Evolutionary conservation across 2,888 invertebrate species (phyloP), one percentile per base, ranked within the genome.

Genomic region (Hoplodrina ambigua): DNA sequence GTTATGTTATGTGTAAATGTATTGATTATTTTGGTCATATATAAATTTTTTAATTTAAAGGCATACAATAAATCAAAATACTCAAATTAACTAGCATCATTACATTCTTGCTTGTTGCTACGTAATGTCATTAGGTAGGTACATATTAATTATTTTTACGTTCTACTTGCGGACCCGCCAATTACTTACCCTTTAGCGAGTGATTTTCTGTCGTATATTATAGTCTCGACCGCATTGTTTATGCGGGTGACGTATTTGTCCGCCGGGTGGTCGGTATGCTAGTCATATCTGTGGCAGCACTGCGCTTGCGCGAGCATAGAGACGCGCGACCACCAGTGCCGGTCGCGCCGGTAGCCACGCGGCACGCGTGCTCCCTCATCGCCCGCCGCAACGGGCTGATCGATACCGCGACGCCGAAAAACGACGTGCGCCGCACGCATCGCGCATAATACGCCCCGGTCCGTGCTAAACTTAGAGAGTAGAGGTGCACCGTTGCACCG

Each of bases 321-420:
- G 85, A 83, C 85, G 84, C 85, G 86, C 88, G 85, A 73, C 83
- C 84, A 86, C 88, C 94, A 94, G 95, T 96, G 94, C 92, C 93
- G 94, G 92, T 90, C 93, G 93, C 93, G 94, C 93, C 94, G 93
- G 94, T 93, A 89, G 87, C 91, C 94, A 93, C 94, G 93, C 91
- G 94, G 87, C 94, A 94, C 95, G 94, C 94, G 94, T 92, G 87
- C 85, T 87, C 83, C 66, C 84, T 86, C 86, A 81, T 82, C 85
- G 85, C 82, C 80, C 84, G 84, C 81, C 85, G 76, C 72, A 74
- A 67, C 80, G 71, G 68, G 53, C 53, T 85, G 86, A 88, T 87
- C 88, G 80, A 88, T 88, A 86, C 80, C 86, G 84, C 80, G 87
- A 84, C 83, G 81, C 85, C 86, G 72, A 83, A 88, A 87, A 83